Conservation (phyloP, 2,113 vertebrate genomes). For the Murina feae region DNA sequence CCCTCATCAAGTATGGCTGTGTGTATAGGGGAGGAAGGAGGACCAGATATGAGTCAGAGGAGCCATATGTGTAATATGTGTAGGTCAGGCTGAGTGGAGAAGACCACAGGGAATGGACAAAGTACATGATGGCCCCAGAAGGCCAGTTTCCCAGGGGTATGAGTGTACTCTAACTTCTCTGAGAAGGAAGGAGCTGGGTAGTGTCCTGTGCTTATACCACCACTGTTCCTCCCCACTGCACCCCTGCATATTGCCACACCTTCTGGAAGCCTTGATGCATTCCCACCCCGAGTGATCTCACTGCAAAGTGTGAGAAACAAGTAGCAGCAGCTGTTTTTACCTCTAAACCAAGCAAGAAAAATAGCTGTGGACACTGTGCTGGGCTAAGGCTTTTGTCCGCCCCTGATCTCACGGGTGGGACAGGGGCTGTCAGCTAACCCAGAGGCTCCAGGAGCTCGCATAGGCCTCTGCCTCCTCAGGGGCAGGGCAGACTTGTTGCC, state of each 20-base stretch:
- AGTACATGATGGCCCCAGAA: not conserved
- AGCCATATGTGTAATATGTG: accelerated
- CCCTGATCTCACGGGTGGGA: not conserved
- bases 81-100: not conserved
- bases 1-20: not conserved
- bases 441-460: not conserved
- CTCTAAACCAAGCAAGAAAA: not conserved
- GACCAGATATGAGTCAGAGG: not conserved
- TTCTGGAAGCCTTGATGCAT: conserved; percentile 26
- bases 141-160: not conserved
- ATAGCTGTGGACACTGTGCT: not conserved
- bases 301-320: conserved; percentile 25
- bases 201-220: not conserved
- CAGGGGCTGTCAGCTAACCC: not conserved
- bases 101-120: not conserved
- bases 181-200: not conserved
- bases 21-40: not conserved
- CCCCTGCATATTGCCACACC: not conserved
- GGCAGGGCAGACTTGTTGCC: not conserved
- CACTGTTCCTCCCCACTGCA: accelerated
- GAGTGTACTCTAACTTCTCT: not conserved
- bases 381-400: not conserved
- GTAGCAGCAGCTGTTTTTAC: conserved; percentile 35
- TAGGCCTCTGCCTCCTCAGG: not conserved
- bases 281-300: conserved; percentile 28